Evolutionary conservation across 1,140 invertebrate genomes (phyloP).

Genomic region (Trachymyrmex cornetzi): DNA sequence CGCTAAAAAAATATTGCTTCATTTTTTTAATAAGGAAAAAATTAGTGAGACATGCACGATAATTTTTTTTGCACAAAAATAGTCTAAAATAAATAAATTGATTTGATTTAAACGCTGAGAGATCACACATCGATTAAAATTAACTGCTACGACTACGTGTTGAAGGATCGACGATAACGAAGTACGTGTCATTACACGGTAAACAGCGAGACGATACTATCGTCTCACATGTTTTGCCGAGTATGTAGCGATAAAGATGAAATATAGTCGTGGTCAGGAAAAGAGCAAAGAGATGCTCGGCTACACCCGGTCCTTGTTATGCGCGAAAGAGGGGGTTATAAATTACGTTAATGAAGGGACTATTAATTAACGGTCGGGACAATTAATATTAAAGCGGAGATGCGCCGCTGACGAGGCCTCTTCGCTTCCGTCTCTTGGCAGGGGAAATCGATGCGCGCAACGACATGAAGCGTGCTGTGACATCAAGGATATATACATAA

Average conservation of each 20-base stretch:
- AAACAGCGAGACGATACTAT: slow-evolving; percentile 13
- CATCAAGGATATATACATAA: not conserved
- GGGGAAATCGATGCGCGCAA: slow-evolving; percentile 54
- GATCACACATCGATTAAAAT: not conserved
- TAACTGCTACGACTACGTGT: not conserved
- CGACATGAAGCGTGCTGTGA: slow-evolving; percentile 1
- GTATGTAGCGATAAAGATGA: slow-evolving; percentile 21
- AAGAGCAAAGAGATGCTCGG: slow-evolving; percentile 32
- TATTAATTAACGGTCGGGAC: slow-evolving; percentile 67
- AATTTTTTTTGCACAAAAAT: not conserved
- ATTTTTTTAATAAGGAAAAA: slow-evolving; percentile 5
- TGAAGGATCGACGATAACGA: not conserved
- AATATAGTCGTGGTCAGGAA: slow-evolving; percentile 44
- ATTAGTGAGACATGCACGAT: not conserved
- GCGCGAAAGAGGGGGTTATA: slow-evolving; percentile 44
- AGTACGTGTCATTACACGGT: slow-evolving; percentile 6
- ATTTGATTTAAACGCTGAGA: not conserved
- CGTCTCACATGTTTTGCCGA: slow-evolving; percentile 21
- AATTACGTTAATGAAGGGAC: slow-evolving; percentile 72
- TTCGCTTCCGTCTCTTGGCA: slow-evolving; percentile 54
- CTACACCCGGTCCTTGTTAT: not conserved
- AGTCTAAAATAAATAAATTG: not conserved
- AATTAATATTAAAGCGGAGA: slow-evolving; percentile 72
- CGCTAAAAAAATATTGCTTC: not conserved
- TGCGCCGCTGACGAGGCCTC: slow-evolving; percentile 49